Base-by-base conservation (phyloP, 23 tunicate species). In the Halocynthia aurantium region DNA sequence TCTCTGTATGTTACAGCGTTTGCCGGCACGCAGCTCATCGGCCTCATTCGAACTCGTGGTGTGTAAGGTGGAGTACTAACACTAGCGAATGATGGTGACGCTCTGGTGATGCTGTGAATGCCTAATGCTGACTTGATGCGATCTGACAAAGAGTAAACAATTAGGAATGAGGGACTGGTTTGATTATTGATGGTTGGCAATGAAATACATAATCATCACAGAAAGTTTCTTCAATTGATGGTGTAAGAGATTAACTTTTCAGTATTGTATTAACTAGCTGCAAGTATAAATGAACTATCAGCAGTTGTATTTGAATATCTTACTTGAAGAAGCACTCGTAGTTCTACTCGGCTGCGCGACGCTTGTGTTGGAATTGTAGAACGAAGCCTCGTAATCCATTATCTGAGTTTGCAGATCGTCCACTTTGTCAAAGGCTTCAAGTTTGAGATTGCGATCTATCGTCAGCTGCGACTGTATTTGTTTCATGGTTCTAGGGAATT, bases 391-490 rank as follows among this genome's bases (percentile, higher is more conserved):
- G 19, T 78, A 63, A 21, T 84, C 96, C 81, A 84, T 67, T 13
- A 81, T 77, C 53, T 85, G 86, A 56, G 97, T 86, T 72, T 90
- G 97, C 12, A 90, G 77, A 62, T 81, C 77, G 56, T 90, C 97
- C 31, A 90, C 85, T 15, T 85, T 86, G 61, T 81, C 89, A 71
- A 85, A 90, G 12, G 97, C 97, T 53, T 90, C 89, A 5, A 90
- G 84, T 55, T 90, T 90, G 5, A 90, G 75, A 7, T 54, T 76
- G 44, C 90, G 55, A 52, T 90, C 97, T 20, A 81, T 54, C 51
- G 85, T 78, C 19, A 90, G 84, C 50, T 90, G 90, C 44, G 83
- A 51, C 22, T 81, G 84, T 80, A 84, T 81, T 22, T 85, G 78
- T 61, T 90, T 81, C 52, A 90, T 50, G 31, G 72, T 81, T 68